These are phyloP conservation scores for Xenus cinereus DNA, from an alignment of 2,113 vertebrate species.

Conservation along the genomic window DNA sequence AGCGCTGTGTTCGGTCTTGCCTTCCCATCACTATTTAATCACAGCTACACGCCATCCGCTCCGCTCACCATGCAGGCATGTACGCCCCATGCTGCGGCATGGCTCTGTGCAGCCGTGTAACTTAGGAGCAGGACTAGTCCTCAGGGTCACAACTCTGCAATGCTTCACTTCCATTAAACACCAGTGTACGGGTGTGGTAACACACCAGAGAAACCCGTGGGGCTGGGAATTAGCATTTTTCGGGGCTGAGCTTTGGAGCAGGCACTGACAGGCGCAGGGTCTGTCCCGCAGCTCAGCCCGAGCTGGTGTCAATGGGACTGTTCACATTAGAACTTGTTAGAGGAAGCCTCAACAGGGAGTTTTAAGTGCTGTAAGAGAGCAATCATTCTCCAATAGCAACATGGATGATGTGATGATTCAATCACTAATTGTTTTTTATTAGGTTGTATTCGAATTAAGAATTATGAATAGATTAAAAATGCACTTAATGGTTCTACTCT, in stretches of 20 bases:
- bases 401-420: not conserved
- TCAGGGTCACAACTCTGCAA: not conserved
- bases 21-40: not conserved
- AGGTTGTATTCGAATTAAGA: not conserved
- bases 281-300: not conserved
- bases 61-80: not conserved
- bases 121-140: not conserved
- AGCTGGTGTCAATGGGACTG: not conserved
- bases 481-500: not conserved
- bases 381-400: not conserved
- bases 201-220: accelerated
- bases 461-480: not conserved
- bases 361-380: not conserved
- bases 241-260: not conserved
- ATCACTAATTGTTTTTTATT: not conserved
- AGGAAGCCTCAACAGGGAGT: not conserved
- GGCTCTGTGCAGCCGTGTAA: not conserved
- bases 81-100: not conserved
- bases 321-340: not conserved
- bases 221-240: not conserved
- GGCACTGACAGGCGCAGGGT: not conserved
- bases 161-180: not conserved
- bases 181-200: too few species aligned
- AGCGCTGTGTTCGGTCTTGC: not conserved
- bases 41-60: not conserved